Evolutionary conservation across 2,888 invertebrate species (phyloP), one percentile per base, ranked within the genome.

Genomic region (Apodemia mormo): DNA sequence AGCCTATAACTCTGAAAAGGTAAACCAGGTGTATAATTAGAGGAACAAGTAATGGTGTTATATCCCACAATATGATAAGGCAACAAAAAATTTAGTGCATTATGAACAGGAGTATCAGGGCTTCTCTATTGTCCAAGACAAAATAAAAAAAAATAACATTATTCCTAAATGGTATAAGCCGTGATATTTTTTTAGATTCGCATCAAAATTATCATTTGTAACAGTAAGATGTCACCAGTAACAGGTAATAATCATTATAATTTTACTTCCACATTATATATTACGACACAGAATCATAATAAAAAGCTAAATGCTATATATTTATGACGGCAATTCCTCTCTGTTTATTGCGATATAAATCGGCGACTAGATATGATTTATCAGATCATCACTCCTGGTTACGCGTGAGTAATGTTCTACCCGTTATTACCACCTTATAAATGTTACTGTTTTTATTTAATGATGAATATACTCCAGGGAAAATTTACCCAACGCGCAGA

Each of bases 351-450:
- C 90, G 83, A 86, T 88, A 90, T 92, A 89, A 91, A 90, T 91
- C 90, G 90, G 87, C 83, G 85, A 85, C 81, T 88, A 88, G 90
- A 89, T 90, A 88, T 92, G 93, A 93, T 92, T 88, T 92, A 93
- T 87, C 87, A 83, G 82, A 85, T 82, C 93, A 93, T 93, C 92
- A 91, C 81, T 92, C 85, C 82, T 91, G 84, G 90, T 93, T 93
- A 92, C 81, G 70, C 72, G 80, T 88, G 89, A 91, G 89, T 84
- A 86, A 90, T 89, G 89, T 82, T 82, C 77, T 79, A 77, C 78
- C 80, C 80, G 83, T 89, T 90, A 90, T 90, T 88, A 82, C 87
- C 76, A 79, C 83, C 83, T 85, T 84, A 85, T 84, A 84, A 85
- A 85, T 81, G 84, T 82, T 82, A 80, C 78, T 79, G 71, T 71